These are phyloP conservation scores for Sminthopsis crassicaudata DNA, from an alignment of 2,113 vertebrate species.

Conservation along the genomic window DNA sequence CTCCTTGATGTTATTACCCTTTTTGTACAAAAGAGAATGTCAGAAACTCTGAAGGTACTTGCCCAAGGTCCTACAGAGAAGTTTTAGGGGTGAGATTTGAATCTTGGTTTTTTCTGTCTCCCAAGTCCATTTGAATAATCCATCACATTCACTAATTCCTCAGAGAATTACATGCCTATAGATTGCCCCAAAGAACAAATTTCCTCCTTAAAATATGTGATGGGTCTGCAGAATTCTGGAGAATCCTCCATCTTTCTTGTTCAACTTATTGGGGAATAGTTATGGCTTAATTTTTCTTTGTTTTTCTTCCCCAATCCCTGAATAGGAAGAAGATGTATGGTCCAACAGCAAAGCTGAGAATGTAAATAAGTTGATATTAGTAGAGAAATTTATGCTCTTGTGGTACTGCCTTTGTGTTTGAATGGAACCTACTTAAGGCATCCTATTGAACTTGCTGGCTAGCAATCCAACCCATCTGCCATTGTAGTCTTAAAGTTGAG, in stretches of 20 bases:
- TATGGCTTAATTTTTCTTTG: not conserved
- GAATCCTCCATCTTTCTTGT: not conserved
- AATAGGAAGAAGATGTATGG: not conserved
- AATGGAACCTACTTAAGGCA: not conserved
- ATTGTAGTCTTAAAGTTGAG: not conserved
- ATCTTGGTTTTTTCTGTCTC: not conserved
- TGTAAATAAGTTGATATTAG: not conserved
- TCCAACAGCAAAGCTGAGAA: not conserved
- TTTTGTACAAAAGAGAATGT: not conserved
- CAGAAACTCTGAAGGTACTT: not conserved
- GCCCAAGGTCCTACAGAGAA: not conserved
- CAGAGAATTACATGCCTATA: not conserved
- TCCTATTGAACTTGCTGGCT: not conserved
- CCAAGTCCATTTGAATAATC: not conserved
- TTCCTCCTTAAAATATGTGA: not conserved
- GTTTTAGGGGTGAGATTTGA: not conserved
- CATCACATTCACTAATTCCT: not conserved
- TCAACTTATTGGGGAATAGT: not conserved
- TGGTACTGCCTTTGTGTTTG: not conserved
- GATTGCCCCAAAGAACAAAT: not conserved
- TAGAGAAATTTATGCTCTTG: not conserved
- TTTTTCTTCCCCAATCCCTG: not conserved
- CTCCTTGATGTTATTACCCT: not conserved
- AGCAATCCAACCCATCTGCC: not conserved
- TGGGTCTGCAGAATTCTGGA: not conserved